phyloP scores from a whole-genome alignment of 2,888 invertebrate species.

The Cheilosia urbana region DNA sequence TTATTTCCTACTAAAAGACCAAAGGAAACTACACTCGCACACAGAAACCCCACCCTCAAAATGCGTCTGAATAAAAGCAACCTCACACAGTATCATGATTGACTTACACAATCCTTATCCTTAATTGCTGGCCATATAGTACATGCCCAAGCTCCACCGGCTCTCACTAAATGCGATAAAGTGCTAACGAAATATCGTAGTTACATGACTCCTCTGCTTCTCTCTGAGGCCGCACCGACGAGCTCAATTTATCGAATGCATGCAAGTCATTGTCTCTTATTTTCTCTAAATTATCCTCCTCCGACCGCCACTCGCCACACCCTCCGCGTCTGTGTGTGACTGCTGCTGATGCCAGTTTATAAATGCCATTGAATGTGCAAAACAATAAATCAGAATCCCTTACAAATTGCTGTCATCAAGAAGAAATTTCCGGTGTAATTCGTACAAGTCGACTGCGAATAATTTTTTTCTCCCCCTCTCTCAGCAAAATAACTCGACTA shows the following conservation, averaged over 20 bases:
- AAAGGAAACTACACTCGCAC: background rate
- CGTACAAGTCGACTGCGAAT: slow-evolving; percentile 70
- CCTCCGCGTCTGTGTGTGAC: background rate
- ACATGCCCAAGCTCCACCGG: slow-evolving; percentile 24
- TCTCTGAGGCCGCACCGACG: slow-evolving; percentile 1
- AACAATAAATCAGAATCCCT: slow-evolving; percentile 77
- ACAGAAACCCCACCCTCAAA: background rate
- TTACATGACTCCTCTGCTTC: slow-evolving; percentile 49
- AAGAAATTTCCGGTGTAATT: slow-evolving; percentile 76
- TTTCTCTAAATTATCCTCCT: slow-evolving; percentile 36
- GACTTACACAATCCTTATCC: slow-evolving; percentile 64
- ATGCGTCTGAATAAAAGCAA: background rate
- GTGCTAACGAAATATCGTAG: slow-evolving; percentile 68
- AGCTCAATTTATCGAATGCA: slow-evolving; percentile 46
- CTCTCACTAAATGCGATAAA: slow-evolving; percentile 49
- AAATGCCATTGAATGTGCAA: slow-evolving; percentile 75
- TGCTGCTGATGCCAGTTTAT: slow-evolving; percentile 66
- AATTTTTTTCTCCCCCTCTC: slow-evolving; percentile 40
- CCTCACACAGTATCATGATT: slow-evolving; percentile 38
- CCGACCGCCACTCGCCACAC: background rate
- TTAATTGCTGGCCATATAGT: slow-evolving; percentile 66
- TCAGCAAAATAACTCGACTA: slow-evolving; percentile 22
- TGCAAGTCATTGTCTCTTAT: slow-evolving; percentile 38
- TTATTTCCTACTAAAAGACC: slow-evolving; percentile 33
- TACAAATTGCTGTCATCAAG: slow-evolving; percentile 77